These are phyloP conservation scores for Aricia artaxerxes DNA, from an alignment of 2,888 invertebrate genomes.

Conservation along the genomic window DNA sequence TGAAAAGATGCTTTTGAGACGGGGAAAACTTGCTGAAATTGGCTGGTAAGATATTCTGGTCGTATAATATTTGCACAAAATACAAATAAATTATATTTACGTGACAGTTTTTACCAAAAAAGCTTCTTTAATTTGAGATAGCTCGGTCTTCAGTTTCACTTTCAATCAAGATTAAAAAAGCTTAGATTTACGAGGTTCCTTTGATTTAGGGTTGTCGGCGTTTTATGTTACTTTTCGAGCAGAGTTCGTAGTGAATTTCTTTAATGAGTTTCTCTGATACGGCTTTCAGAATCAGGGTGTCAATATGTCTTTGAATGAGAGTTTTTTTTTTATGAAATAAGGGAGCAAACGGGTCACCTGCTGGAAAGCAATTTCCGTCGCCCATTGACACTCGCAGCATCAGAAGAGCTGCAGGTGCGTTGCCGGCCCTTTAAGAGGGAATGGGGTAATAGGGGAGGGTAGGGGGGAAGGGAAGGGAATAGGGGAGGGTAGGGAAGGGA, in stretches of 20 bases:
- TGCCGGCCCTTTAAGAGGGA: too few species aligned
- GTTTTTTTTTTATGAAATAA: too few species aligned
- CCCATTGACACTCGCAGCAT: too few species aligned
- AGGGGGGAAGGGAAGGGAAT: too few species aligned
- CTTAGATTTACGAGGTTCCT: background rate
- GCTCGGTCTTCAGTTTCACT: background rate
- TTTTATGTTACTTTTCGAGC: background rate
- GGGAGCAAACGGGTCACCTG: too few species aligned
- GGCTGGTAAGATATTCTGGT: too few species aligned
- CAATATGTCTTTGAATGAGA: background rate
- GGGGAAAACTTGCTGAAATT: too few species aligned
- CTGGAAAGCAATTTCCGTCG: too few species aligned
- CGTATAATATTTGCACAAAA: too few species aligned
- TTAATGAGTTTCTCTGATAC: background rate
- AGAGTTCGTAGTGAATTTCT: background rate
- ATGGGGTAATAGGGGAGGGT: too few species aligned
- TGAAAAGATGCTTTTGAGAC: background rate
- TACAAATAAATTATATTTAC: background rate
- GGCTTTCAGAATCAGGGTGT: background rate
- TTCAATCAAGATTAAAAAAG: slow-evolving; percentile 6
- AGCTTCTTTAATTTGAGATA: background rate
- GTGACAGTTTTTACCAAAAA: background rate
- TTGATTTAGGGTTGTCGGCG: background rate
- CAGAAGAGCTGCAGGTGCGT: too few species aligned
- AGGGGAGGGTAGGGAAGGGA: too few species aligned